Conservation (phyloP, 2,888 invertebrate genomes). For the Embidobia sp. region DNA sequence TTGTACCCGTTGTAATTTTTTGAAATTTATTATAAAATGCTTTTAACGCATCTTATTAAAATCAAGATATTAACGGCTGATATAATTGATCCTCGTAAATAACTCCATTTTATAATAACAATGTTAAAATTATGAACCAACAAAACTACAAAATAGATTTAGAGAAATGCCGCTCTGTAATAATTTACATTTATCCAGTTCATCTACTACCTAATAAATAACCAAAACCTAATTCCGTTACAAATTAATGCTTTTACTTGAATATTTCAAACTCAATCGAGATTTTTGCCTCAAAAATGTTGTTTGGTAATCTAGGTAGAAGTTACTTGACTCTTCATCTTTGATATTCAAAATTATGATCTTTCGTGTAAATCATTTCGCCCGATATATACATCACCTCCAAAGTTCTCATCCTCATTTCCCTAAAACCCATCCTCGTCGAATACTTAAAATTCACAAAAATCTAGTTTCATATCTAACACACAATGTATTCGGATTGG, state of each 20-base stretch:
- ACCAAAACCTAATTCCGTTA: slow-evolving; percentile 5
- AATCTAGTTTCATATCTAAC: slow-evolving; percentile 26
- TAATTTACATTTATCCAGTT: slow-evolving; percentile 36
- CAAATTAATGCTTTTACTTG: slow-evolving; percentile 19
- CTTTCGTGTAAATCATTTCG: background rate
- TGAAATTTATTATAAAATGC: too few relatives aligned
- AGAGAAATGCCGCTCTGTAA: slow-evolving; percentile 6
- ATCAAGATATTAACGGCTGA: slow-evolving; percentile 12
- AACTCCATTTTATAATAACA: slow-evolving; percentile 26
- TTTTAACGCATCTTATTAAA: too few relatives aligned
- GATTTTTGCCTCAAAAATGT: too few relatives aligned
- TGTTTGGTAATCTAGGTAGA: too few relatives aligned
- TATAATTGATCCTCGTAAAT: slow-evolving; percentile 16
- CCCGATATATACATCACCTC: slow-evolving; percentile 24
- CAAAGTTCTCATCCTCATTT: too few relatives aligned
- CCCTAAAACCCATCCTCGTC: background rate
- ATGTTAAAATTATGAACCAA: slow-evolving; percentile 23
- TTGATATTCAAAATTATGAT: slow-evolving; percentile 10
- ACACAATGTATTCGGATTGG: background rate
- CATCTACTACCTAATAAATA: slow-evolving; percentile 17
- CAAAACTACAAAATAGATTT: slow-evolving; percentile 21
- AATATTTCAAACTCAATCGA: slow-evolving; percentile 6
- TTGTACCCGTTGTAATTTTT: too few relatives aligned
- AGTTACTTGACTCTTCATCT: slow-evolving; percentile 12
- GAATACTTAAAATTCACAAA: slow-evolving; percentile 12